Evolutionary conservation across 2,797 vertebrate species (phyloP).

Genomic region (Sebastes ruberrimus): DNA sequence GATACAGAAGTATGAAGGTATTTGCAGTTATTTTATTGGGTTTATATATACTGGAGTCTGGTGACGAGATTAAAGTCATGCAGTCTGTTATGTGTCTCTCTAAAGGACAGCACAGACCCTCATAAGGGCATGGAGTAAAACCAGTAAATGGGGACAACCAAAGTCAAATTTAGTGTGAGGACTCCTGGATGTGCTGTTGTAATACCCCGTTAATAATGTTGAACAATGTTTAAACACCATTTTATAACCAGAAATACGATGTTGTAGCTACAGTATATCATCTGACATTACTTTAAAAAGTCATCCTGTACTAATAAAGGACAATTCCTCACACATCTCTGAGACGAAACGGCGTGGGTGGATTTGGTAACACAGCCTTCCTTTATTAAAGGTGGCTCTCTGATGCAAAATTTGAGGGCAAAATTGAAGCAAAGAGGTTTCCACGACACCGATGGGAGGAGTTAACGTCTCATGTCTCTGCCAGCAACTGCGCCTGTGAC

Average conservation of each 20-base stretch:
- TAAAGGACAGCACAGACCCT: not conserved
- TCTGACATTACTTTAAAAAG: conserved; percentile 6
- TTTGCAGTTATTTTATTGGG: conserved; percentile 8
- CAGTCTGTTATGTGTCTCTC: not conserved
- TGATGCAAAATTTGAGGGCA: not conserved
- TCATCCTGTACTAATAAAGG: not conserved
- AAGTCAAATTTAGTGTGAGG: not conserved
- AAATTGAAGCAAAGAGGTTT: not conserved
- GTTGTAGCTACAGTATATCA: not conserved
- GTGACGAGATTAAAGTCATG: conserved; percentile 2
- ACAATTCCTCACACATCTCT: not conserved
- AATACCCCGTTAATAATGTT: not conserved
- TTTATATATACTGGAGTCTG: not conserved
- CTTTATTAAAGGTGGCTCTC: not conserved
- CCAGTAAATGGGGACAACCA: not conserved
- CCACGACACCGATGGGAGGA: not conserved
- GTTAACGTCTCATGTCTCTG: not conserved
- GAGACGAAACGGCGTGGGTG: not conserved
- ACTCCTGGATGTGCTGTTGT: not conserved
- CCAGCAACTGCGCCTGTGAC: not conserved
- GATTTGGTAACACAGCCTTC: not conserved
- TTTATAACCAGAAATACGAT: not conserved
- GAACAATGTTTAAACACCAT: conserved; percentile 12
- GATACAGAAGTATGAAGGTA: not conserved
- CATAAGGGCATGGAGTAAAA: conserved; percentile 4